Conservation (phyloP, 2,888 invertebrate species). For the Troides aeacus region DNA sequence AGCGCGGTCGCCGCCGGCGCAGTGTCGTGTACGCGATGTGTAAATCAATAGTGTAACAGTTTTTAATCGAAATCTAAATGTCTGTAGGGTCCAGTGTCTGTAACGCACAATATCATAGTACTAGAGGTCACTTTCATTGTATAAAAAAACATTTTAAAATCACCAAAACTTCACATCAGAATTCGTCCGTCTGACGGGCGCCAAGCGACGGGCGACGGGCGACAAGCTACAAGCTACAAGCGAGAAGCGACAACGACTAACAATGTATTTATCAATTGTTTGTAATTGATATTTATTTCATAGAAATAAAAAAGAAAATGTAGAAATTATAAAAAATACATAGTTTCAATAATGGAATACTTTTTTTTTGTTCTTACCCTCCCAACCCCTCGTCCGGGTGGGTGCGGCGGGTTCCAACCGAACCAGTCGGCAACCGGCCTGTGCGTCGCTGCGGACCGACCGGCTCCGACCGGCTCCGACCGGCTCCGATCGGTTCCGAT, state of each 20-base stretch:
- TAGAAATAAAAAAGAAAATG: slow-evolving; percentile 74
- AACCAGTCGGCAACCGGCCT: slow-evolving; percentile 40
- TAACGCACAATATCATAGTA: slow-evolving; percentile 79
- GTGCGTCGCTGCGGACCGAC: no score
- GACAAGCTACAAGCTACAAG: no score
- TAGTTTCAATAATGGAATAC: slow-evolving; percentile 72
- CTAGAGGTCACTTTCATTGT: slow-evolving; percentile 75
- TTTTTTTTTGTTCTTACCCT: slow-evolving; percentile 51
- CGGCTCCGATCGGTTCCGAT: slow-evolving; percentile 33
- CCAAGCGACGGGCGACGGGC: slow-evolving; percentile 39
- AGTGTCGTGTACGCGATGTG: slow-evolving; percentile 42
- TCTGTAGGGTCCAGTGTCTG: slow-evolving; percentile 79
- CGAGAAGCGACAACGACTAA: no score
- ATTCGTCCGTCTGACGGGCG: slow-evolving; percentile 70
- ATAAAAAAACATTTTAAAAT: slow-evolving; percentile 54
- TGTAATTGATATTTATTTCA: slow-evolving; percentile 78
- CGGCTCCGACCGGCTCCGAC: slow-evolving; percentile 35
- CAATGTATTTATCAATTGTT: slow-evolving; percentile 69
- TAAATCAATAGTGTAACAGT: slow-evolving; percentile 74
- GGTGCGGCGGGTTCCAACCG: slow-evolving; percentile 43
- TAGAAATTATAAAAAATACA: slow-evolving; percentile 78
- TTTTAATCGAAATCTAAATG: slow-evolving; percentile 77
- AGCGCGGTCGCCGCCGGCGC: slow-evolving; percentile 51
- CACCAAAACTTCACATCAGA: slow-evolving; percentile 69
- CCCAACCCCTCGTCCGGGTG: slow-evolving; percentile 35